A percentile compares a stretch with the other conserved stretches of the same genome.
Evolutionary conservation across 2,113 vertebrate species (phyloP).

Genomic region (Onychorhynchus coronatus): DNA sequence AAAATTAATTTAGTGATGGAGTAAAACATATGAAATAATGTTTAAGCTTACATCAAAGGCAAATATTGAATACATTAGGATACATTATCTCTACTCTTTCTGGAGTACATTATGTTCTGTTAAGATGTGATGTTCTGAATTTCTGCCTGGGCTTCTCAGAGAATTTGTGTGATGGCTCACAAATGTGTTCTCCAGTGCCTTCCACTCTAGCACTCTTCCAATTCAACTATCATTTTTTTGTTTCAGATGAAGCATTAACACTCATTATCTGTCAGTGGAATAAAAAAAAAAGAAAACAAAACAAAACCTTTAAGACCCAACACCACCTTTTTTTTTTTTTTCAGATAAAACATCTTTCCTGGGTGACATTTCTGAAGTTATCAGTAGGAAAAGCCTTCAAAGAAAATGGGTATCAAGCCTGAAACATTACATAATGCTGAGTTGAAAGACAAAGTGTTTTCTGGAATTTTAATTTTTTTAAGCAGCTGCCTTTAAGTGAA

Average conservation of each 20-base stretch:
- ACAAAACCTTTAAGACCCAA: slow-evolving; percentile 12
- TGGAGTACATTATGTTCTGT: slow-evolving; percentile 52
- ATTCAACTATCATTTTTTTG: slow-evolving; percentile 24
- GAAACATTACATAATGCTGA: slow-evolving; percentile 60
- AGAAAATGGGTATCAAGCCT: slow-evolving; percentile 38
- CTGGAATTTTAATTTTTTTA: slow-evolving; percentile 58
- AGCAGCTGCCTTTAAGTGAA: slow-evolving; percentile 61
- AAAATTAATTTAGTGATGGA: slow-evolving; percentile 56
- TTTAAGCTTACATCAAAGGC: slow-evolving; percentile 55
- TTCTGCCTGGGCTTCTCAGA: slow-evolving; percentile 40
- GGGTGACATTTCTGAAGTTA: slow-evolving; percentile 32
- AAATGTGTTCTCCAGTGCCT: background rate
- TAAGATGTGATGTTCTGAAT: slow-evolving; percentile 37
- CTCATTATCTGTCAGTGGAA: slow-evolving; percentile 2
- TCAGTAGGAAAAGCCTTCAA: slow-evolving; percentile 46
- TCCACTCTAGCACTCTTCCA: slow-evolving; percentile 17
- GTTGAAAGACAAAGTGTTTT: slow-evolving; percentile 63
- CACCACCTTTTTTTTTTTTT: background rate
- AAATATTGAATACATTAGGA: slow-evolving; percentile 60
- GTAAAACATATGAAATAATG: slow-evolving; percentile 41
- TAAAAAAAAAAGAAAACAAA: slow-evolving; percentile 37
- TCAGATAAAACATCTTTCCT: slow-evolving; percentile 25
- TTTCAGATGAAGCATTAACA: slow-evolving; percentile 20
- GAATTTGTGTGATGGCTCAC: slow-evolving; percentile 22
- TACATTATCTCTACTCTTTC: slow-evolving; percentile 49